Base-by-base conservation (phyloP, 2,888 invertebrate genomes). In the Agelastica alni region DNA sequence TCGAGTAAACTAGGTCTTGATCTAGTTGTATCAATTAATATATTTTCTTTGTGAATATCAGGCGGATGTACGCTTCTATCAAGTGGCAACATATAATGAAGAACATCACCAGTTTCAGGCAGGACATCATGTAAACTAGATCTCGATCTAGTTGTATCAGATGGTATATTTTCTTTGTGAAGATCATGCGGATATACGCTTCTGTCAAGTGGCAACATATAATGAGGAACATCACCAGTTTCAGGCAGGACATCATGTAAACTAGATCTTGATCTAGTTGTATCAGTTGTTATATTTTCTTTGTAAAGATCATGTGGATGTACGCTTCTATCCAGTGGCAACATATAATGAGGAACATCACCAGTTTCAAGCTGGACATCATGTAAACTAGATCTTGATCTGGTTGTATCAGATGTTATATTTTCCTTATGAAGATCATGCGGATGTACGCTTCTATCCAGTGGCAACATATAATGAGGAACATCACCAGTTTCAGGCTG, bases 401-500 rank as follows among this genome's bases (percentile, higher is more conserved):
- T 26, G 26, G 6, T 9, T 26, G 26, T 6, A 7, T 26, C 26
- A 26, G 26, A 7, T 2, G 26, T 6, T 26, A 58, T 37, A 22
- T 51, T 60, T 7, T 63, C 63, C 34, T 61, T 53, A 36, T 67
- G 65, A 7, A 67, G 65, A 56, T 65, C 66, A 16, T 66, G 61
- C 1, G 62, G 65, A 49, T 63, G 53, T 32, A 64, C 37, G 34
- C 57, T 59, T 56, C 68, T 62, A 54, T 75, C 71, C 30, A 75
- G 59, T 32, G 74, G 73, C 56, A 58, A 57, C 73, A 75, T 73
- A 49, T 74, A 75, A 43, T 69, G 68, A n/a, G 75, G 74, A 30
- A 31, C 30, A 5, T 43, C 43, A 2, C 37, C 18, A n/a, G 17
- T 57, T 45, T 28, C 41, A 20, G 10, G 47, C 56, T 10, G 3